phyloP scores from a whole-genome alignment of 2,888 invertebrate genomes.

The Microchrysa polita region DNA sequence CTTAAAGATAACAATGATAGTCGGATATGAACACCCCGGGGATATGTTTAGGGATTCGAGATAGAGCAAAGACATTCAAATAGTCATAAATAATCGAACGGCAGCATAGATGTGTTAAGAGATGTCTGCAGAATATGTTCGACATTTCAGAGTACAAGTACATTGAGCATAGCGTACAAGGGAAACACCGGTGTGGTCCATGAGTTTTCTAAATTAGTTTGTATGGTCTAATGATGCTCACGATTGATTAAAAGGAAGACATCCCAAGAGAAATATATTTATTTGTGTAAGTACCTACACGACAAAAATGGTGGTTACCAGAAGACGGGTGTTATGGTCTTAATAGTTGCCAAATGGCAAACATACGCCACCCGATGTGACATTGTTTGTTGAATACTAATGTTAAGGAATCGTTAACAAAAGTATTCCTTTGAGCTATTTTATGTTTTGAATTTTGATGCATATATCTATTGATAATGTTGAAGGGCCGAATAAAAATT shows the following conservation, averaged over 20 bases:
- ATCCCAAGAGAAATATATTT: background rate
- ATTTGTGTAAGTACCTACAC: background rate
- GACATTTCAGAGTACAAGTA: constrained; percentile 46
- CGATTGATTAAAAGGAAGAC: constrained; percentile 8
- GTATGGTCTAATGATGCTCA: constrained; percentile 18
- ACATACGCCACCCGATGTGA: constrained; percentile 47
- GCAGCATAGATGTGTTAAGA: constrained; percentile 20
- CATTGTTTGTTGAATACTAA: constrained; percentile 47
- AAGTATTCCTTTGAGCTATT: too few species aligned
- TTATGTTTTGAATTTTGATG: too few species aligned
- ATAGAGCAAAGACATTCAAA: constrained; percentile 21
- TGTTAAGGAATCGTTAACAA: background rate
- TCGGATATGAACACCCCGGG: constrained; percentile 38
- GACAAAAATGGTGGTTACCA: background rate
- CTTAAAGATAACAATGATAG: constrained; percentile 42
- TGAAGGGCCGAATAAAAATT: too few species aligned
- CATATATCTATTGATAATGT: too few species aligned
- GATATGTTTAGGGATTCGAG: constrained; percentile 35
- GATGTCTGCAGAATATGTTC: constrained; percentile 46
- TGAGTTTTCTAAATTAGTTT: constrained; percentile 19
- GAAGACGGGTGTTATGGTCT: constrained; percentile 10
- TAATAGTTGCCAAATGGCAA: constrained; percentile 35
- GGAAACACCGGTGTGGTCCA: constrained; percentile 45
- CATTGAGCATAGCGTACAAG: constrained; percentile 35
- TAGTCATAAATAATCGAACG: constrained; percentile 44